These are phyloP conservation scores for Disparrhopalites patrizii DNA, from an alignment of 2,888 invertebrate species.

Conservation along the genomic window DNA sequence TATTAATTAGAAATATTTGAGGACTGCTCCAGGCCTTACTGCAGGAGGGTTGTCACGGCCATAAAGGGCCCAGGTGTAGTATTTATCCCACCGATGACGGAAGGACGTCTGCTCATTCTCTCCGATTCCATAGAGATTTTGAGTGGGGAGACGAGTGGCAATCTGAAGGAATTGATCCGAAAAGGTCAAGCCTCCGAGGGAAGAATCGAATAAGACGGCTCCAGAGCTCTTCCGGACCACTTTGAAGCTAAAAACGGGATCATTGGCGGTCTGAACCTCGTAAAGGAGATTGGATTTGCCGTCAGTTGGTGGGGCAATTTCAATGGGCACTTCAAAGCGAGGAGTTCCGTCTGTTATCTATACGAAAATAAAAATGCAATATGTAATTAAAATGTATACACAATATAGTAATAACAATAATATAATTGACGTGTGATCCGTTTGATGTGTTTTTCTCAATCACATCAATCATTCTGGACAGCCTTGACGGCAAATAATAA, in stretches of 20 bases:
- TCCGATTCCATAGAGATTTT: conserved; percentile 54
- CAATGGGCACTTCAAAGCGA: conserved; percentile 42
- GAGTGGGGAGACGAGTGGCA: conserved; percentile 51
- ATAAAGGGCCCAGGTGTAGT: conserved; percentile 51
- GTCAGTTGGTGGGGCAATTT: conserved; percentile 32
- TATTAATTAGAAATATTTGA: not conserved
- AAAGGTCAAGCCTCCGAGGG: conserved; percentile 52
- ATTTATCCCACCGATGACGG: conserved; percentile 48
- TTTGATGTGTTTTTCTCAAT: too few species aligned
- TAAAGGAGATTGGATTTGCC: conserved; percentile 43
- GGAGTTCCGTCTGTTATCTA: conserved; percentile 35
- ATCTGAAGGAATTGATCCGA: conserved; percentile 55
- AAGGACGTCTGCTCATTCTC: conserved; percentile 52
- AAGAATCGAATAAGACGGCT: conserved; percentile 47
- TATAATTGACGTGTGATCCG: too few species aligned
- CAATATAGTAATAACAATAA: not conserved
- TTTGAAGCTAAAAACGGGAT: conserved; percentile 50
- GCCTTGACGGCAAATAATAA: not conserved
- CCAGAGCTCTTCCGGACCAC: conserved; percentile 45
- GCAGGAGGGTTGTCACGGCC: conserved; percentile 51
- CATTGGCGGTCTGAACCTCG: conserved; percentile 39
- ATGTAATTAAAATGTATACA: not conserved
- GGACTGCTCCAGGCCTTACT: conserved; percentile 16
- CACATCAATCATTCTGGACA: too few species aligned
- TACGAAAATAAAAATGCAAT: not conserved